Conservation (phyloP, 2,797 vertebrate species). For the Etheostoma nigrum region DNA sequence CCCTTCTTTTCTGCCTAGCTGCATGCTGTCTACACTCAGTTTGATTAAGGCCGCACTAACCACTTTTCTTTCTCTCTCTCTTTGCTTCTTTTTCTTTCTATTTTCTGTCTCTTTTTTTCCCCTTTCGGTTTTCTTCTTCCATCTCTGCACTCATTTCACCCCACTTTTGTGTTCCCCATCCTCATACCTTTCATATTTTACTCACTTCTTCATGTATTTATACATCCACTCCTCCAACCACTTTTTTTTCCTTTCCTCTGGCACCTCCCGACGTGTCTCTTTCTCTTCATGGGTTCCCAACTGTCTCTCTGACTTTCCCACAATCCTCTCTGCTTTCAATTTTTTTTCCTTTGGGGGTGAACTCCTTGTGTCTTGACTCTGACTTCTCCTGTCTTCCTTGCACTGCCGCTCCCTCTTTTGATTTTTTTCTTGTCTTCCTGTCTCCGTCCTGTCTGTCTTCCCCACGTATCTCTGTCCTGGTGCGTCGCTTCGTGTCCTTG, state of each 20-base stretch:
- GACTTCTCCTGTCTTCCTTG: constrained; percentile 25
- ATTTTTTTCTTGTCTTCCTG: constrained; percentile 9
- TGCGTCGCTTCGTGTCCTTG: constrained; percentile 51
- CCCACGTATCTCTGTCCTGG: constrained; percentile 49
- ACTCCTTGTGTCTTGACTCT: constrained; percentile 12
- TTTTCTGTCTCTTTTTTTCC: constrained; percentile 13
- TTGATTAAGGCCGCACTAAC: constrained; percentile 60
- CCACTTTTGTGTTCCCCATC: constrained; percentile 41
- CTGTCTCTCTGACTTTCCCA: constrained; percentile 16
- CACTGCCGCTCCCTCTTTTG: constrained; percentile 15
- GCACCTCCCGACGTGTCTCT: background rate
- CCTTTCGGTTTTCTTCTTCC: constrained; percentile 28
- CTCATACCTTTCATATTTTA: constrained; percentile 16
- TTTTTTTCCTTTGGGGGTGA: constrained; percentile 8
- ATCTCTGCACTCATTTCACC: constrained; percentile 12
- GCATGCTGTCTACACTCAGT: constrained; percentile 48
- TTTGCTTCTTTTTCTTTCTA: constrained; percentile 6
- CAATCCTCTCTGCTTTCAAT: constrained; percentile 31
- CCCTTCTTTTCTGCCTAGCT: constrained; percentile 40
- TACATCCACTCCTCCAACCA: constrained; percentile 21
- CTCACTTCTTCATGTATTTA: constrained; percentile 13
- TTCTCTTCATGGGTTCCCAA: constrained; percentile 14
- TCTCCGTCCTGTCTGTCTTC: constrained; percentile 26
- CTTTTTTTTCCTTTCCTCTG: background rate
- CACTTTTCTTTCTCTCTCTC: constrained; percentile 42